Conservation (phyloP, 1,140 invertebrate species). For the Nephila pilipes region DNA sequence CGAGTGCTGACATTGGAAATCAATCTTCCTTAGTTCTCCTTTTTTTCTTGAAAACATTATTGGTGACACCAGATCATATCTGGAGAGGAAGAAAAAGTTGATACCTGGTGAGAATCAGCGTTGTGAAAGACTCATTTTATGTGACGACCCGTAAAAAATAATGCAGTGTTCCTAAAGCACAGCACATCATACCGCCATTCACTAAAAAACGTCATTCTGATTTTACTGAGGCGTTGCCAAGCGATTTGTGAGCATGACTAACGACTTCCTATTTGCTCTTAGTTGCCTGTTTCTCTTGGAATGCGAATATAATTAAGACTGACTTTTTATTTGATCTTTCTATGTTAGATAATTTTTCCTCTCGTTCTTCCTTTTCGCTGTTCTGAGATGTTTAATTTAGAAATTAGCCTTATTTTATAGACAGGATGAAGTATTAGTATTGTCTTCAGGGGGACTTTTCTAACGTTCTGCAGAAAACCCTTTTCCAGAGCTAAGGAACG, state of each 20-base stretch:
- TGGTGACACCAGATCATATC: neutral
- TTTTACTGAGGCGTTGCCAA: constrained; percentile 57
- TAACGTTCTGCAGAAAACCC: too few species aligned
- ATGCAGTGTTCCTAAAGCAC: neutral
- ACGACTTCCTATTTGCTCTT: constrained; percentile 62
- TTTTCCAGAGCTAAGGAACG: too few species aligned
- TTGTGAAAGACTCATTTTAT: constrained; percentile 2
- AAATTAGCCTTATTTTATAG: too few species aligned
- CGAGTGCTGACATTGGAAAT: neutral
- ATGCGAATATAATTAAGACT: constrained; percentile 29
- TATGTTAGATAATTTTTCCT: neutral
- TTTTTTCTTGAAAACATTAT: neutral
- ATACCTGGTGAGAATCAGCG: neutral
- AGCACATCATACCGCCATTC: neutral
- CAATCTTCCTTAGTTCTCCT: neutral
- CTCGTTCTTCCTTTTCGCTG: neutral
- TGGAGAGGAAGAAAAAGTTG: neutral
- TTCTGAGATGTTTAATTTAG: too few species aligned
- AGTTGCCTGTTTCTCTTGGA: neutral
- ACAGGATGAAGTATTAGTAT: too few species aligned
- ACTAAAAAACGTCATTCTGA: constrained; percentile 40
- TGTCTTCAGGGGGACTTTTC: too few species aligned
- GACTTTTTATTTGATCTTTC: neutral
- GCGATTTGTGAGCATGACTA: constrained; percentile 38
- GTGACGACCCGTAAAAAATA: constrained; percentile 12